Base-by-base conservation (phyloP, 2,888 invertebrate species). In the Pachymerium ferrugineum region DNA sequence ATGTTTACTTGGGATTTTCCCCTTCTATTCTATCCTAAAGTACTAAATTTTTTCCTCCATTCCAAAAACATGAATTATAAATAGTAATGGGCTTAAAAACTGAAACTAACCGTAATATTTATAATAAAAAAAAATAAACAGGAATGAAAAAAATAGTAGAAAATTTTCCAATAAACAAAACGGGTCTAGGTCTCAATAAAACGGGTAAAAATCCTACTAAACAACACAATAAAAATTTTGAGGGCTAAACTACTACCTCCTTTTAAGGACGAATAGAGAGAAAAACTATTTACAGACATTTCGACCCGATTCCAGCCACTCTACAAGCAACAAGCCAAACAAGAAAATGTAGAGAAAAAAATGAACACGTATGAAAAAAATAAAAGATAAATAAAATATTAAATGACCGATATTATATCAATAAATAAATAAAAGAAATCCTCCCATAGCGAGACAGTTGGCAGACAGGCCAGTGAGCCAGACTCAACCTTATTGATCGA, bases 281-380 rank as follows among this genome's bases (percentile, higher is more conserved):
- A 54, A 54, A 54, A 54, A 54, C 54, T 54, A 54, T 54, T 54
- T 54, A 54, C 54, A 54, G 54, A 54, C 54, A 54, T 54, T 54
- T 54, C 54, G 54, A 54, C 54, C 54, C 54, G 54, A 54, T 54
- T 54, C 28, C 54, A 54, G 22, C 54, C 54, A 54, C 54, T 54
- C 28, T 28, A 8, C 54, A 47, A 54, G 54, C 25, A 54, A 54
- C 54, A 54, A 54, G 54, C 54, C 54, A 54, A 54, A 54, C 22
- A 54, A 54, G 3, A 47, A 16, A 54, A 54, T n/a, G n/a, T 8
- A 38, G n/a, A 38, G 12, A 38, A 54, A 54, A 54, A 25, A 54
- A 54, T 25, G 6, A 54, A 54, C 6, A 12, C 22, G 28, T 25
- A 47, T 19, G 4, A 22, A 25, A 54, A 54, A 54, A 25, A 25